Base-by-base conservation (phyloP, 92 coral and sea anemone genomes). In the Zoanthus sociatus region DNA sequence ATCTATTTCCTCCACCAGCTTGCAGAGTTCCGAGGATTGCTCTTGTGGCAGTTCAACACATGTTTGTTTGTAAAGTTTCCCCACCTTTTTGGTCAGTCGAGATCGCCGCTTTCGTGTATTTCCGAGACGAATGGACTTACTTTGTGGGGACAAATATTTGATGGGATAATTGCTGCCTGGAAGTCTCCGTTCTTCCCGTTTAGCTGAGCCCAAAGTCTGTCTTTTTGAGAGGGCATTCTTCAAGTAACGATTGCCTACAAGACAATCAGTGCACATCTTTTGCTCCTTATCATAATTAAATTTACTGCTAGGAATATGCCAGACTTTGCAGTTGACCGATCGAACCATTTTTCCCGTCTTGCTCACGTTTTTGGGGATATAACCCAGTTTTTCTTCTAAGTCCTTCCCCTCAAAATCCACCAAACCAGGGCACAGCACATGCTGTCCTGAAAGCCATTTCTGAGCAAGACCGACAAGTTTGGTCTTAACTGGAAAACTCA, bases 21-120 rank as follows among this genome's bases (percentile, higher is more conserved):
- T 9, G 16, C 83, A 74, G 6, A 86, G 83, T 47, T 85, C 88
- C 9, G 54, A 30, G 4, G 88, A 85, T 55, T 85, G 83, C 18
- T 85, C 63, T 7, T 85, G 51, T 73, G 88, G 88, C 18, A 74
- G 2, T 56, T 56, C 64, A 56, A 56, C 64, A 10, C 14, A 44
- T 76, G 88, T 71, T 32, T 71, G 53, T 10, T 55, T 50, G 71
- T 84, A 84, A 13, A 86, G 15, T 73, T 76, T 76, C 16, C 37
- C n/a, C 10, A 86, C 5, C 46, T 53, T 68, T 58, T 51, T 71
- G 31, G 26, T 9, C 20, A 71, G 70, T 44, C 71, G 32, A 30
- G 67, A 51, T 8, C 58, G 15, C 15, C 33, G 55, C 42, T 51
- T 53, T 26, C 79, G 70, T 42, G 56, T 56, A 50, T 48, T 54